These are phyloP conservation scores for Macrotrachela quadricornifera DNA, from an alignment of 1,140 invertebrate genomes.

Conservation along the genomic window DNA sequence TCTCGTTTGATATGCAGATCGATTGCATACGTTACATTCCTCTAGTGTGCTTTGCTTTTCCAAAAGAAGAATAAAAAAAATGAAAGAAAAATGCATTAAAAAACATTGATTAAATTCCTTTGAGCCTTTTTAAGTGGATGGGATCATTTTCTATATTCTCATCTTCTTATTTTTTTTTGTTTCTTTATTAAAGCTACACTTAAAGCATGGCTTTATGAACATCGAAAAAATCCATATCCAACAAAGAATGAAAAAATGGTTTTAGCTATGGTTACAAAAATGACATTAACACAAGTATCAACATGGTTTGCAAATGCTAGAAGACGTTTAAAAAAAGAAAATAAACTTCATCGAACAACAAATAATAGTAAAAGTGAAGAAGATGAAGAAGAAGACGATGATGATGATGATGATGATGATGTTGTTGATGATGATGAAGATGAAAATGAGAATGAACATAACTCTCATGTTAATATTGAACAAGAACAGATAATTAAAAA, in stretches of 20 bases:
- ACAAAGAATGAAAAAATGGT: slow-evolving; percentile 97
- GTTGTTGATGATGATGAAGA: background rate
- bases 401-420: background rate
- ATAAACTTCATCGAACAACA: slow-evolving; percentile 95
- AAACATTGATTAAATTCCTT: too few species aligned
- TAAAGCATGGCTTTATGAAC: slow-evolving; percentile 90
- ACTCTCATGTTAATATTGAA: background rate
- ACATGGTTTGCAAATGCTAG: slow-evolving; percentile 19
- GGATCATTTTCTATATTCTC: too few species aligned
- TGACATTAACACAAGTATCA: slow-evolving; percentile 74
- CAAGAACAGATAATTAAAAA: background rate
- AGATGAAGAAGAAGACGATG: background rate
- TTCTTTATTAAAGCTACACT: slow-evolving; percentile 42
- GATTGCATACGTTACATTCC: too few species aligned
- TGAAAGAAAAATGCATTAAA: too few species aligned
- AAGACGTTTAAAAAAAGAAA: slow-evolving; percentile 64
- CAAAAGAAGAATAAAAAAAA: too few species aligned
- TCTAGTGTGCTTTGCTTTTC: too few species aligned
- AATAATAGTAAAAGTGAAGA: background rate
- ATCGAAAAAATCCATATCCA: slow-evolving; percentile 95
- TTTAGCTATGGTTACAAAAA: slow-evolving; percentile 92
- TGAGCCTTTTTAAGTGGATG: too few species aligned
- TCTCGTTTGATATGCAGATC: too few species aligned
- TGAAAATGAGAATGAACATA: background rate
- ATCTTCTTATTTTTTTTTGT: too few species aligned